A percentile compares a stretch with the other conserved stretches of the same genome.
Evolutionary conservation across 2,888 invertebrate species (phyloP).

Genomic region (Tanytarsus gracilentus): DNA sequence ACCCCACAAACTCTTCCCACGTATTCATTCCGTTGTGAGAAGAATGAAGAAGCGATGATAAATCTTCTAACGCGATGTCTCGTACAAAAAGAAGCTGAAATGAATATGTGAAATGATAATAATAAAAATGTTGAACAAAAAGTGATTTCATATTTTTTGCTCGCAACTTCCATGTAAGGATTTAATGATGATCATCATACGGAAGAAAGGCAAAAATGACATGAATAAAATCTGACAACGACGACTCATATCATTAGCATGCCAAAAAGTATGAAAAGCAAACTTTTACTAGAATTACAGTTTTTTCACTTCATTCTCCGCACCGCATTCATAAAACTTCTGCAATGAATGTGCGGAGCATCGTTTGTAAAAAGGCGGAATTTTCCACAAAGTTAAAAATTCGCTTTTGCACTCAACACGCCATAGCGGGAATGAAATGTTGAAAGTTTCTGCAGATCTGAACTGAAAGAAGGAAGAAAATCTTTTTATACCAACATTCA

Average conservation of each 20-base stretch:
- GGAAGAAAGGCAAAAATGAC: background rate
- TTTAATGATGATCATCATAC: slow-evolving; percentile 13
- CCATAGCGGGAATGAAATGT: background rate
- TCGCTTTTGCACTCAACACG: slow-evolving; percentile 1
- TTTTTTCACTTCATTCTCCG: no score
- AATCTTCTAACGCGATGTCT: slow-evolving; percentile 13
- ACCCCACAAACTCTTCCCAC: no score
- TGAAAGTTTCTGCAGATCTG: background rate
- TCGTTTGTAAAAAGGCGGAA: background rate
- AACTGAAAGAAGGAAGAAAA: background rate
- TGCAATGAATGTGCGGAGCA: no score
- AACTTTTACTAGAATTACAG: background rate
- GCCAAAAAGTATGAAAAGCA: background rate
- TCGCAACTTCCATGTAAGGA: background rate
- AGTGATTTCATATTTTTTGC: background rate
- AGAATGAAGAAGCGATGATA: slow-evolving; percentile 8
- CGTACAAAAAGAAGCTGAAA: background rate
- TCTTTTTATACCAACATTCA: background rate
- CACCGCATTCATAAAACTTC: no score
- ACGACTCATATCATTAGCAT: slow-evolving; percentile 8
- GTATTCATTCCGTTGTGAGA: background rate
- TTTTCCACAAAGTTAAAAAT: background rate
- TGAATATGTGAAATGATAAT: background rate
- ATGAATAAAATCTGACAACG: background rate
- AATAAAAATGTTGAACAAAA: background rate